Evolutionary conservation across 2,113 vertebrate species (phyloP), one percentile per base, ranked within the genome.

Genomic region (Daubentonia madagascariensis): DNA sequence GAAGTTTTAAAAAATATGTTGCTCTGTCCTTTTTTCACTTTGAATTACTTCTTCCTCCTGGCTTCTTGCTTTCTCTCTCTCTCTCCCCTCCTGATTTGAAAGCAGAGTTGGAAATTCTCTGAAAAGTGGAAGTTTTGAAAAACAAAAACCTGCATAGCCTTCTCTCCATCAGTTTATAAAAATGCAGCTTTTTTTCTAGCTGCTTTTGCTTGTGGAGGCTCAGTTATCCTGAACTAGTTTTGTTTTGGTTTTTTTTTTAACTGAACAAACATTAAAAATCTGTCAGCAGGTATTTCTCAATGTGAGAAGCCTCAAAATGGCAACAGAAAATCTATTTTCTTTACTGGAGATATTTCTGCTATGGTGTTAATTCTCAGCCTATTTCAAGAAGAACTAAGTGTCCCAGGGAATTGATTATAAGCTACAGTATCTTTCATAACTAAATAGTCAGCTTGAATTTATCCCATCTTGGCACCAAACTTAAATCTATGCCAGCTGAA

Each of bases 51-150:
- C 32, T 93, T 25, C 45, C 18, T 97, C 65, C 43, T 75, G 22
- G 25, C 40, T 85, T 18, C 7, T 48, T 48, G 54, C 85, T 17
- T 23, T 18, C 57, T 65, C 48, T 75, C 20, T 75, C 40, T 65
- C 8, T 28, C 54, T 23, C 70, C 25, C 14, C 2, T 50, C 45
- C 61, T 92, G 65, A 85, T 87, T 84, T 96, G 40, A 94, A 89
- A 96, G 70, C 12, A 95, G 59, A 45, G 1, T 63, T 93, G 20
- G 70, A 96, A 95, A 86, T 75, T 85, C 72, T 85, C 35, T 96
- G 67, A 91, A n/a, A 96, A 78, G 11, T 79, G 32, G 37, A 89
- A 91, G 35, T 37, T 95, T 96, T 67, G 59, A 96, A 96, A 97
- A 92, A 67, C 89, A 93, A 96, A 90, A 96, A 57, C 20, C 28